A percentile compares a stretch with the other conserved stretches of the same genome.
Conservation (phyloP, 1,140 invertebrate genomes). For the Diploscapter pachys region DNA sequence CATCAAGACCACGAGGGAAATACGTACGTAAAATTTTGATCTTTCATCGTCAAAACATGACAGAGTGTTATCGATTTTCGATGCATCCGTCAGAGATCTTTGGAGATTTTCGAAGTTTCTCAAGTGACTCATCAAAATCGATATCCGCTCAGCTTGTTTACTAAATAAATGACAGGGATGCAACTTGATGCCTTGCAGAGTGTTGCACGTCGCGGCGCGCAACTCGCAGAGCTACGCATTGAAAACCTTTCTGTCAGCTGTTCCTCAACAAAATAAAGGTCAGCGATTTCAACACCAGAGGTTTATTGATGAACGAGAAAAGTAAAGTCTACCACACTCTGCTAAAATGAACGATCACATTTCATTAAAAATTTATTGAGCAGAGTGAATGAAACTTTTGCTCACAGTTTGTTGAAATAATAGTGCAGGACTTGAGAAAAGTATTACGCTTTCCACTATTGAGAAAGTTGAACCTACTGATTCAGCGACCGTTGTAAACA, state of each 20-base stretch:
- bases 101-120: background rate
- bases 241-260: constrained; percentile 22
- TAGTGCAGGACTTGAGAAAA: background rate
- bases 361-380: background rate
- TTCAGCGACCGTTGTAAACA: constrained; percentile 11
- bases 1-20: constrained; percentile 28
- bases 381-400: background rate
- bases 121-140: background rate
- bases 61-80: too few species aligned
- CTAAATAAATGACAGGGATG: background rate
- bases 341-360: too few species aligned
- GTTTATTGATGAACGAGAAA: too few species aligned
- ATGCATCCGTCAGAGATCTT: too few species aligned
- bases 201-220: constrained; percentile 26
- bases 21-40: constrained; percentile 10
- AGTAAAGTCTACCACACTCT: too few species aligned
- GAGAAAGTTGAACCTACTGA: background rate
- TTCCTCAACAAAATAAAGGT: constrained; percentile 17
- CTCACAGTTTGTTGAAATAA: background rate
- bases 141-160: too few species aligned
- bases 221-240: constrained; percentile 31
- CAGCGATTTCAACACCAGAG: background rate
- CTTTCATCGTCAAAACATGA: too few species aligned
- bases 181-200: constrained; percentile 1
- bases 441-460: too few species aligned